A percentile compares a stretch with the other conserved stretches of the same genome.
Evolutionary conservation across 1,140 invertebrate species (phyloP).

Genomic region (Heliconius congener): DNA sequence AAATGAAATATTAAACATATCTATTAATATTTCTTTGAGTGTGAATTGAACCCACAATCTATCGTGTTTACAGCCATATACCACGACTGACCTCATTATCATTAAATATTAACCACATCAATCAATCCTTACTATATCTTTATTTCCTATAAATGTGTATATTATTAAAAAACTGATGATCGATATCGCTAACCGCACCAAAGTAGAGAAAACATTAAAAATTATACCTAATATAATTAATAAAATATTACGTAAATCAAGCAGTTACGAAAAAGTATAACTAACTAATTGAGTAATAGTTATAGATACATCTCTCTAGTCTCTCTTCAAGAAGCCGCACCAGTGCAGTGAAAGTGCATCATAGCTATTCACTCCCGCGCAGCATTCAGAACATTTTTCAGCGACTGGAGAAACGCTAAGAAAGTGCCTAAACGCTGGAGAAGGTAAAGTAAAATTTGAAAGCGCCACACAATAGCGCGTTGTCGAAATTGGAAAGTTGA

Average conservation of each 20-base stretch:
- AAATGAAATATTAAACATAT: no score
- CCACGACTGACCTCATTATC: neutral
- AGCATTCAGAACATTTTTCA: constrained; percentile 75
- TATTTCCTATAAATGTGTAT: neutral
- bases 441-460: constrained; percentile 78
- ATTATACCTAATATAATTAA: neutral
- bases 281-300: neutral
- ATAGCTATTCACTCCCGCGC: constrained; percentile 56
- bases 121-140: neutral
- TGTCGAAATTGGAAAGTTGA: constrained; percentile 81
- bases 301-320: neutral
- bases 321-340: constrained; percentile 44
- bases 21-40: no score
- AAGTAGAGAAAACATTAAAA: neutral
- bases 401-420: constrained; percentile 72
- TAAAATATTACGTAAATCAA: neutral
- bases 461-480: constrained; percentile 79
- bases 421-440: constrained; percentile 71
- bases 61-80: no score
- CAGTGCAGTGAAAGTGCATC: constrained; percentile 73
- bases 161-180: neutral
- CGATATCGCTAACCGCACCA: neutral
- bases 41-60: no score
- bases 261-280: neutral
- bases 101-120: neutral